Conservation (phyloP, 2,797 vertebrate genomes). For the Morelia viridis region DNA sequence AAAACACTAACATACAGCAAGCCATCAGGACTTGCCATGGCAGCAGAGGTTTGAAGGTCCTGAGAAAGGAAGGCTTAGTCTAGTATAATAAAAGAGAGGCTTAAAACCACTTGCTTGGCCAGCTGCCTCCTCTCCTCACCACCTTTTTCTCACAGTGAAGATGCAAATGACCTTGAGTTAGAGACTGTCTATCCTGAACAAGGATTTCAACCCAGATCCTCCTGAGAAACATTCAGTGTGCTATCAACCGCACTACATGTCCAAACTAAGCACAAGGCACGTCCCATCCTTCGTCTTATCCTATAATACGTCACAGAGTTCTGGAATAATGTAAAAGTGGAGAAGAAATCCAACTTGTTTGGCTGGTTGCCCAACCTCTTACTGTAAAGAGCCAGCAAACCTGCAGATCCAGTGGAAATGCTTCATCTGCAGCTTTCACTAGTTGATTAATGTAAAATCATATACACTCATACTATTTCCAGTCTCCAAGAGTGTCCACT, state of each 20-base stretch:
- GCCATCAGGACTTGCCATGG: background rate
- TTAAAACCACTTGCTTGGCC: background rate
- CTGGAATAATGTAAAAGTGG: background rate
- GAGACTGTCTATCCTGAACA: background rate
- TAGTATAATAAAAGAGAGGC: background rate
- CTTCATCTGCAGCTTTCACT: background rate
- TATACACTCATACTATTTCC: no score
- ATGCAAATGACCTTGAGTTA: background rate
- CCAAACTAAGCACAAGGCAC: background rate
- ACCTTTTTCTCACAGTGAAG: background rate
- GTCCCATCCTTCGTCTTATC: background rate
- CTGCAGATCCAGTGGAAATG: background rate
- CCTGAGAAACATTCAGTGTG: background rate
- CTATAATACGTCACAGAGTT: background rate
- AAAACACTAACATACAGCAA: background rate
- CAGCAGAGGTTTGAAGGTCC: background rate
- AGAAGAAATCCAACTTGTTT: background rate
- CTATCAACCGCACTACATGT: background rate
- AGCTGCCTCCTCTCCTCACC: background rate
- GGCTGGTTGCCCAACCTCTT: background rate
- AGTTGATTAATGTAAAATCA: background rate
- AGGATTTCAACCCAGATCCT: background rate
- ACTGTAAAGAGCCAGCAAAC: background rate
- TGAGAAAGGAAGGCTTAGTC: no score
- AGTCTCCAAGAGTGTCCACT: background rate